A percentile compares a stretch with the other conserved stretches of the same genome.
Evolutionary conservation across 2,113 vertebrate genomes (phyloP).

Genomic region (Empidonax alnorum): DNA sequence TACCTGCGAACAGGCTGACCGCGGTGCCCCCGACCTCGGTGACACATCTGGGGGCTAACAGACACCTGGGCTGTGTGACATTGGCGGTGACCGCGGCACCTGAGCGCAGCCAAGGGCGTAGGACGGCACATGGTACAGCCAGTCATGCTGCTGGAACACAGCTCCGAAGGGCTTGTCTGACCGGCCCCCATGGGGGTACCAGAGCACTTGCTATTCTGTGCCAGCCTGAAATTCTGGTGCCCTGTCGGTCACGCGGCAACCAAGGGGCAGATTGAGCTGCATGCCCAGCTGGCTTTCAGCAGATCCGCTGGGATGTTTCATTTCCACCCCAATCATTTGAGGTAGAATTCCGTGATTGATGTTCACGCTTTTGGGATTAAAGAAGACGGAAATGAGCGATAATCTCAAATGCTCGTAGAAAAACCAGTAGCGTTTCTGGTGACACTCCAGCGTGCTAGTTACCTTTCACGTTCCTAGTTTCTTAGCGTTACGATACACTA

Average conservation of each 20-base stretch:
- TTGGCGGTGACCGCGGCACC: neutral
- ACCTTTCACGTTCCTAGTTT: neutral
- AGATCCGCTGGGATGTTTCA: constrained; percentile 5
- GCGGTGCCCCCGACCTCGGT: too few relatives aligned
- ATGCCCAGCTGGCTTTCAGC: constrained; percentile 35
- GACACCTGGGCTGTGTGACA: neutral
- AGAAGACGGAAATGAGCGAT: constrained; percentile 3
- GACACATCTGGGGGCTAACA: neutral
- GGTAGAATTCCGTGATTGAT: constrained; percentile 2
- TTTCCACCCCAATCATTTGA: constrained; percentile 35
- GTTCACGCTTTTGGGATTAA: constrained; percentile 37
- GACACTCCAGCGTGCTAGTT: neutral
- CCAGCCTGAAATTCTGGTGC: neutral
- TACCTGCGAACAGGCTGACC: neutral
- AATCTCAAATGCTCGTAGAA: neutral
- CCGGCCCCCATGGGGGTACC: too few relatives aligned
- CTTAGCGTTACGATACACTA: neutral
- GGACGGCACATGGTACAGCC: fast-evolving
- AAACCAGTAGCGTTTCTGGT: constrained; percentile 14
- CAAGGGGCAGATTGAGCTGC: neutral
- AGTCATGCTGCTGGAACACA: neutral
- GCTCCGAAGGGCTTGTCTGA: neutral
- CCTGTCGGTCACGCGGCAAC: neutral
- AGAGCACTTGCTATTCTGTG: neutral
- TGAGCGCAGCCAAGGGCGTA: neutral